Evolutionary conservation across 2,888 invertebrate species (phyloP).

Genomic region (Portevinia maculata): DNA sequence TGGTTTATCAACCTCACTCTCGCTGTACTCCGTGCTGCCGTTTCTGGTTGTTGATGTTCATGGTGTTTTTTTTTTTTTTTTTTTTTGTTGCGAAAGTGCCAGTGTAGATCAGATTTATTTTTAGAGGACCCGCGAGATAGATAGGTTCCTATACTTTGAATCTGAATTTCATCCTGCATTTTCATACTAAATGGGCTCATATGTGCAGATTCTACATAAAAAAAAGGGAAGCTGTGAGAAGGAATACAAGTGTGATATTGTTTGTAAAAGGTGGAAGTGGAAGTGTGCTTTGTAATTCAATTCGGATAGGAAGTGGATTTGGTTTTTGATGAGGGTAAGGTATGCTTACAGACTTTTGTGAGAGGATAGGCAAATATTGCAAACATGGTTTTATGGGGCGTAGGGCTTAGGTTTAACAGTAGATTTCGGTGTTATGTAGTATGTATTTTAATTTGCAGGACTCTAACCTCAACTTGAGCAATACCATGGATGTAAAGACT

Average conservation of each 20-base stretch:
- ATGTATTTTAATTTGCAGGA: too few relatives aligned
- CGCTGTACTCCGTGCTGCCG: conserved; percentile 11
- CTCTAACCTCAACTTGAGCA: too few relatives aligned
- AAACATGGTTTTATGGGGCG: too few relatives aligned
- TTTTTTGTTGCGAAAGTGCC: conserved; percentile 50
- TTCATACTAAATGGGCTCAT: conserved; percentile 25
- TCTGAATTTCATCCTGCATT: conserved; percentile 41
- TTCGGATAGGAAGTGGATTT: conserved; percentile 23
- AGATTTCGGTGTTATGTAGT: too few relatives aligned
- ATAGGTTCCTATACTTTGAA: conserved; percentile 20
- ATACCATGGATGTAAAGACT: too few relatives aligned
- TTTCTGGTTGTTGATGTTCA: conserved; percentile 15
- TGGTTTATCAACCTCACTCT: conserved; percentile 70
- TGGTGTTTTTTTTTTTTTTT: conserved; percentile 43
- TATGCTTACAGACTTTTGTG: too few relatives aligned
- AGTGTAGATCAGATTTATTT: conserved; percentile 49
- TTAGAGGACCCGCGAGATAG: conserved; percentile 24
- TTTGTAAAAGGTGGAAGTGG: not conserved
- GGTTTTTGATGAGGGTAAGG: not conserved
- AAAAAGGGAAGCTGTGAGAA: conserved; percentile 15
- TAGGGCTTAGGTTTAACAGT: too few relatives aligned
- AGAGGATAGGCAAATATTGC: too few relatives aligned
- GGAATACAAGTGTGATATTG: not conserved
- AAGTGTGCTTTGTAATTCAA: not conserved
- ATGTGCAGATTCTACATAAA: conserved; percentile 2